Base-by-base conservation (phyloP, 2,888 invertebrate genomes). In the Drosophila anceps region DNA sequence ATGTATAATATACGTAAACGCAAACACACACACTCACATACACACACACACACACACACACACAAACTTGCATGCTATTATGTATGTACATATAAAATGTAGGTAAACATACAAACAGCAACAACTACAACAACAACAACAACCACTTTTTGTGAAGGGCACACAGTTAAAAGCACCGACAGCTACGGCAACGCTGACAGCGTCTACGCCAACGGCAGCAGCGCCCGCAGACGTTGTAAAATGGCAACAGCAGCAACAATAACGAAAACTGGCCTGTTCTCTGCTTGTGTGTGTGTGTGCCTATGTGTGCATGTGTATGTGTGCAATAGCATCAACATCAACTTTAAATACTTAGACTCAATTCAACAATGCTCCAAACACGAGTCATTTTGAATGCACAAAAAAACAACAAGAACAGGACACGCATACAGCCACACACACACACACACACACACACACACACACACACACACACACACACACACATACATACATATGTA, bases 361-460 rank as follows among this genome's bases (percentile, higher is more conserved):
- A 68, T 73, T 58, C 59, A 76, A 76, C 75, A 73, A 73, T 78
- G 69, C 78, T 73, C 60, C 73, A 71, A 74, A 66, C 60, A 62
- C 80, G 68, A 69, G 66, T 81, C 76, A 82, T 72, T 83, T 81
- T 82, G 68, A 76, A 82, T 83, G 85, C 83, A 88, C 60, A 68
- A 77, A 68, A 77, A 70, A 66, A 69, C 65, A 69, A 66, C 71
- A 61, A 58, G 63, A 65, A 58, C 57, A 63, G 44, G 61, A 63
- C 60, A 65, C 44, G 29, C 64, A 51, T 57, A 63, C 51, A 44
- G 3, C 1, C 29, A 41, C 13, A 59, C 29, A 50, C 27, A 44
- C 12, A 48, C 35, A 51, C 13, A 67, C 12, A 35, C 50, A 54
- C n/a, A n/a, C n/a, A n/a, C n/a, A 63, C 60, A 65, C 44, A 24